phyloP scores from a whole-genome alignment of 2,113 vertebrate genomes.

The Mola mola region DNA sequence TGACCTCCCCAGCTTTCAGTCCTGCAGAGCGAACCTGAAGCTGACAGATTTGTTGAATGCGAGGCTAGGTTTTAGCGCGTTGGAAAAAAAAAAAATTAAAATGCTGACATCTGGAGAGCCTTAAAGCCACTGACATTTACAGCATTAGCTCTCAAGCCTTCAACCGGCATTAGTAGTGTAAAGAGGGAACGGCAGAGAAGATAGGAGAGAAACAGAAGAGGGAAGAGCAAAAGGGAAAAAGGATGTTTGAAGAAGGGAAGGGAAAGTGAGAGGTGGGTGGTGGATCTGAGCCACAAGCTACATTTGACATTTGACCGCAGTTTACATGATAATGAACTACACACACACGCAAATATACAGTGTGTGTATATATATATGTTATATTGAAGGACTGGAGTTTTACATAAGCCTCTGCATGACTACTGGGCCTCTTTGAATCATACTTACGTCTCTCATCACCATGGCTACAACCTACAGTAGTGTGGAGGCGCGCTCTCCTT shows the following conservation, averaged over 20 bases:
- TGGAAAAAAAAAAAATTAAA: slow-evolving; percentile 13
- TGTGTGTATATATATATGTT: not conserved
- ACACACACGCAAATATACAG: not conserved
- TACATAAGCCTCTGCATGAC: slow-evolving; percentile 76
- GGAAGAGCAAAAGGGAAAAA: not conserved
- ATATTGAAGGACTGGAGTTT: slow-evolving; percentile 57
- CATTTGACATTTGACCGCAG: slow-evolving; percentile 56
- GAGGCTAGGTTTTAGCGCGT: slow-evolving; percentile 21
- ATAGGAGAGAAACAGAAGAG: slow-evolving; percentile 28
- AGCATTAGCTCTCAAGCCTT: slow-evolving; percentile 59
- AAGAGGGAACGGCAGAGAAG: slow-evolving; percentile 36
- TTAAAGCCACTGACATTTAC: slow-evolving; percentile 67
- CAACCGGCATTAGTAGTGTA: slow-evolving; percentile 44
- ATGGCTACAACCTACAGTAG: slow-evolving; percentile 77
- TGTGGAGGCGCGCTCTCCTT: slow-evolving; percentile 70
- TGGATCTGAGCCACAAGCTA: slow-evolving; percentile 16
- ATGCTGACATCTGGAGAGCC: slow-evolving; percentile 55
- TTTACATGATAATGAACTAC: slow-evolving; percentile 41
- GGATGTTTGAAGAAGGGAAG: slow-evolving; percentile 1
- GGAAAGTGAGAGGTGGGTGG: slow-evolving; percentile 2
- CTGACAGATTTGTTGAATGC: slow-evolving; percentile 44
- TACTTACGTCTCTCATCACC: slow-evolving; percentile 73
- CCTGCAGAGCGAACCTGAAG: slow-evolving; percentile 14
- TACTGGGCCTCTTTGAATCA: slow-evolving; percentile 71
- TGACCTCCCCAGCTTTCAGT: slow-evolving; percentile 20